phyloP scores from a whole-genome alignment of 2,113 vertebrate genomes.

The Grantiella picta region DNA sequence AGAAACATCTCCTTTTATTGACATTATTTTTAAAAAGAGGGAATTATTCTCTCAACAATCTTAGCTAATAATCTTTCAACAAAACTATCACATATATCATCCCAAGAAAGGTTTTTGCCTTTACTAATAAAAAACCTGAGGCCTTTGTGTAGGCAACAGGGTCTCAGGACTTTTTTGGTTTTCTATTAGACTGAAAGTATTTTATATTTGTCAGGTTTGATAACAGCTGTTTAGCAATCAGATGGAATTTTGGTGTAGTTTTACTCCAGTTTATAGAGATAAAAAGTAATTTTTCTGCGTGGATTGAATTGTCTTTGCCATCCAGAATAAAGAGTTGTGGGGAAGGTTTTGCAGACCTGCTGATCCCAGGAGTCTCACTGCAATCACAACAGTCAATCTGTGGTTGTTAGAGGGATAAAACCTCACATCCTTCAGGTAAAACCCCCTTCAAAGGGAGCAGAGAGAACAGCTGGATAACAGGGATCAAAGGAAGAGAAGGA shows the following conservation, averaged over 20 bases:
- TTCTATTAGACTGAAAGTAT: background rate
- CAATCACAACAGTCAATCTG: background rate
- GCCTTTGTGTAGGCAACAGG: background rate
- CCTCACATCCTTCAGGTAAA: background rate
- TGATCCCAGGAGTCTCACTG: background rate
- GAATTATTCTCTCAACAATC: background rate
- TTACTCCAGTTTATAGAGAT: background rate
- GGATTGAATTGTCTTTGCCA: background rate
- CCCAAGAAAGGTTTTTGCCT: background rate
- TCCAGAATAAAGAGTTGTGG: background rate
- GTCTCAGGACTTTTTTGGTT: background rate
- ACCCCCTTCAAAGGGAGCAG: background rate
- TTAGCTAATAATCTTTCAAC: background rate
- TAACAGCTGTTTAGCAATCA: background rate
- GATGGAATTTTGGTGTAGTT: background rate
- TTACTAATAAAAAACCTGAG: background rate
- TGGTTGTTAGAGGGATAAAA: background rate
- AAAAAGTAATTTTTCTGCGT: background rate
- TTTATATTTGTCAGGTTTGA: background rate
- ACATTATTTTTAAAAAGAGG: background rate
- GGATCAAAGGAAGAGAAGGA: background rate
- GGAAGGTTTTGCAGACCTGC: background rate
- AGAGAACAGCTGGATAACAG: background rate
- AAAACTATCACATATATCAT: background rate
- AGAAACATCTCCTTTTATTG: background rate